Evolutionary conservation across 2,888 invertebrate genomes (phyloP), one percentile per base, ranked within the genome.

Genomic region (Stenichneumon culpator): DNA sequence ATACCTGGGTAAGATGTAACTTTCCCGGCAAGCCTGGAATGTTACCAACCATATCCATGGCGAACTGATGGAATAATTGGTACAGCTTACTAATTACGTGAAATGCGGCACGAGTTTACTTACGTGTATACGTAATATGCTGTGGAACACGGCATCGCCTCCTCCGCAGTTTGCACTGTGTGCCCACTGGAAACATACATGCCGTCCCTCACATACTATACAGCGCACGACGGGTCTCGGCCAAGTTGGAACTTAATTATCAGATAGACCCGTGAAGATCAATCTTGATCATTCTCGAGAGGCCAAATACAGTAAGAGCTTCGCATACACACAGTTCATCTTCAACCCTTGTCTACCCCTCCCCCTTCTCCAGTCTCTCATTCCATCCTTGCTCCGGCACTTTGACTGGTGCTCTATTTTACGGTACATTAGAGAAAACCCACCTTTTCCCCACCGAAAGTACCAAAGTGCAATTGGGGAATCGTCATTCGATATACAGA

Each of bases 61-160:
- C 95, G 90, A 96, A 97, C 89, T 96, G 95, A 0, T 97, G 96
- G 1, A 97, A 95, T 19, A 96, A 92, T 95, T 96, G 94, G 81
- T 95, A 90, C 4, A 87, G 84, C 63, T 89, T 88, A 52, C 79
- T 74, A 32, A 90, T 89, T 57, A 65, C 84, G 88, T 89, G 85
- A 5, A 79, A 79, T 79, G 77, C n/a, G 16, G 16, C 28, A n/a
- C 25, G 16, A 28, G 54, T 32, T 77, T 44, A 54, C 77, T 77
- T 39, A 50, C 52, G 50, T 52, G 39, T 47, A 32, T 28, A 11
- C 60, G 44, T 50, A 28, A 63, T 19, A 47, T 32, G 14, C 22
- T 22, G 16, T 39, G 44, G 5, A 44, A 57, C 57, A 57, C 25
- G 14, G 19, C 19, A 65, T 39, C 44, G 44, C 39, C 67, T 52